A percentile compares a stretch with the other conserved stretches of the same genome.
Conservation (phyloP, 2,797 vertebrate genomes). For the Lepus townsendii region DNA sequence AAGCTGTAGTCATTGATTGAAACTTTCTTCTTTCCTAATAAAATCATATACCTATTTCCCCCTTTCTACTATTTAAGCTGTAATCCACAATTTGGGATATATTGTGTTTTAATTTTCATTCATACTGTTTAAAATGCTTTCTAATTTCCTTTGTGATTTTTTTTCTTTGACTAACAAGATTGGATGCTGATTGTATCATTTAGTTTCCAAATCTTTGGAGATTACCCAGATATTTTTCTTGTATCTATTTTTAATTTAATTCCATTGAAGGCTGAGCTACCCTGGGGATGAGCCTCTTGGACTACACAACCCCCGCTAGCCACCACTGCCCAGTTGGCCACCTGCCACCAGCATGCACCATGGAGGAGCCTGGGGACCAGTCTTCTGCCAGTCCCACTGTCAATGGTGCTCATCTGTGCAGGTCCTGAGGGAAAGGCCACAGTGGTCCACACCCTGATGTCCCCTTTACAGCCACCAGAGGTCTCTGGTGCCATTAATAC, state of each 20-base stretch:
- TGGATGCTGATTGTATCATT: background rate
- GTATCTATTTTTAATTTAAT: conserved; percentile 2
- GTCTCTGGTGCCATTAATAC: too few species aligned
- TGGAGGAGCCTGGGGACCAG: too few species aligned
- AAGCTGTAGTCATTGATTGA: background rate
- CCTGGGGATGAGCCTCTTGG: too few species aligned
- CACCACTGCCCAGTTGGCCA: too few species aligned
- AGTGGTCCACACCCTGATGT: too few species aligned
- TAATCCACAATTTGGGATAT: background rate
- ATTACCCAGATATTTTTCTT: conserved; percentile 4
- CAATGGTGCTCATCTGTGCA: too few species aligned
- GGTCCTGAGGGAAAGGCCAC: too few species aligned
- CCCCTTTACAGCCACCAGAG: too few species aligned
- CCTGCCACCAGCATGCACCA: too few species aligned
- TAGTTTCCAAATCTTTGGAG: background rate
- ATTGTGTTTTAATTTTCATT: conserved; percentile 27
- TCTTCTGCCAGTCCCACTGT: too few species aligned
- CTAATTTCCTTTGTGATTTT: conserved; percentile 8
- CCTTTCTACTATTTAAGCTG: background rate
- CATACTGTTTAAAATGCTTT: background rate
- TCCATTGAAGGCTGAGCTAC: background rate
- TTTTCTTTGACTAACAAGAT: background rate
- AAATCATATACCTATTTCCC: background rate
- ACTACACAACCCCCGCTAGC: too few species aligned
- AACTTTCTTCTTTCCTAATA: background rate